phyloP scores from a whole-genome alignment of 2,888 invertebrate genomes.

The Pandemis corylana region DNA sequence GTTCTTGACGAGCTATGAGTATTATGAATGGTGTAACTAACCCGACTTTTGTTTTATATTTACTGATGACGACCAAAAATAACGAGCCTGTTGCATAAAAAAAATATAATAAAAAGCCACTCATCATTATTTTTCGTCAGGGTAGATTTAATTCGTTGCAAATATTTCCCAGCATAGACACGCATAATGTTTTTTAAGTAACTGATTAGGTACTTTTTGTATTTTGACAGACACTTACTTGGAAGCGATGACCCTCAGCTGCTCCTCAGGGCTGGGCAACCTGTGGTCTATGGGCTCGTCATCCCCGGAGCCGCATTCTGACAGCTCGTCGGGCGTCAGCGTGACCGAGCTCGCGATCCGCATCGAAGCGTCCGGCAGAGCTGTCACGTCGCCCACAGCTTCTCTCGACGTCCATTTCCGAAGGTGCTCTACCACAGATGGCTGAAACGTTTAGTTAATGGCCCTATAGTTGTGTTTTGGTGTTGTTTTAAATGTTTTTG shows the following conservation, averaged over 20 bases:
- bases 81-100: too few species aligned
- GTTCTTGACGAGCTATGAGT: too few species aligned
- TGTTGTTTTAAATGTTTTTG: background rate
- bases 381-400: conserved; percentile 92
- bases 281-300: conserved; percentile 92
- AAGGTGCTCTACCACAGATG: conserved; percentile 91
- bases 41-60: too few species aligned
- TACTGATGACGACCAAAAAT: too few species aligned
- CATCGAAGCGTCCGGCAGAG: conserved; percentile 90
- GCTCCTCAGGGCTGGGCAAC: conserved; percentile 94
- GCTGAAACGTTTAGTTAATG: conserved; percentile 81
- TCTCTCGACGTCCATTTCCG: conserved; percentile 94
- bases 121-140: too few species aligned
- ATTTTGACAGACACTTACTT: conserved; percentile 85
- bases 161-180: too few species aligned
- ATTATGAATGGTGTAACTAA: too few species aligned
- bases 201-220: background rate
- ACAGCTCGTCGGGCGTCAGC: conserved; percentile 80
- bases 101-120: too few species aligned
- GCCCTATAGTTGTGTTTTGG: background rate
- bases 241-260: conserved; percentile 91
- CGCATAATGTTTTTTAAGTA: background rate
- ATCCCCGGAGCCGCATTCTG: conserved; percentile 85
- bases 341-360: conserved; percentile 86
- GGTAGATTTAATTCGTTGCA: too few species aligned